Base-by-base conservation (phyloP, 2,888 invertebrate genomes). In the Cylloceria caligata region DNA sequence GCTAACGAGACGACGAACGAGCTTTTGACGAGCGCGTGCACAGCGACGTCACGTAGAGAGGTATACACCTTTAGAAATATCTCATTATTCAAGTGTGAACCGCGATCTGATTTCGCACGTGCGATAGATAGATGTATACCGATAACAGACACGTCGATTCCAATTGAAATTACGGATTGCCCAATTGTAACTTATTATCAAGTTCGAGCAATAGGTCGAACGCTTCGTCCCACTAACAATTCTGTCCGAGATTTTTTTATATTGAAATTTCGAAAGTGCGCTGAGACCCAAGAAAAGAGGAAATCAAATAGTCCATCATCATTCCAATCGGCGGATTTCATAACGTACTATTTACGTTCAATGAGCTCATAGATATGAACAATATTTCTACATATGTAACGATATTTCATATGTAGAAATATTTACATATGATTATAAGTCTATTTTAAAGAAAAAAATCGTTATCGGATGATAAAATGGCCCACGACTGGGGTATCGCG, bases 1-100 rank as follows among this genome's bases (percentile, higher is more conserved):
- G 60, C 34, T 60, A 60, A 60, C 34, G 60, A 60, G 60, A n/a
- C 34, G 34, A 7, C 60, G 60, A 34, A 7, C 60, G 36, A 60
- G 34, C 34, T 34, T 60, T 60, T 34, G 30, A 16, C 34, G 34
- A 60, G 36, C 1, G 16, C 60, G 34, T 34, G 60, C 19, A 16
- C 19, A 19, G 60, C 19, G 11, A 16, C 16, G 60, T 60, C 34
- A 60, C 60, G 30, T 34, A 60, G 6, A 57, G 16, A 57, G 16
- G 55, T n/a, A n/a, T 16, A 47, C 2, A 55, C 27, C n/a, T 27
- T 55, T 13, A 55, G 27, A 27, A 27, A 27, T 55, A 55, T 55
- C 27, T 55, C 55, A 27, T 55, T 55, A 55, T 55, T 55, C 55
- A 27, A 55, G 27, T 55, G 27, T 55, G 24, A 55, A 55, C 24